A percentile compares a stretch with the other conserved stretches of the same genome.
Conservation (phyloP, 2,888 invertebrate genomes). For the Drosophila cyrtoloma region DNA sequence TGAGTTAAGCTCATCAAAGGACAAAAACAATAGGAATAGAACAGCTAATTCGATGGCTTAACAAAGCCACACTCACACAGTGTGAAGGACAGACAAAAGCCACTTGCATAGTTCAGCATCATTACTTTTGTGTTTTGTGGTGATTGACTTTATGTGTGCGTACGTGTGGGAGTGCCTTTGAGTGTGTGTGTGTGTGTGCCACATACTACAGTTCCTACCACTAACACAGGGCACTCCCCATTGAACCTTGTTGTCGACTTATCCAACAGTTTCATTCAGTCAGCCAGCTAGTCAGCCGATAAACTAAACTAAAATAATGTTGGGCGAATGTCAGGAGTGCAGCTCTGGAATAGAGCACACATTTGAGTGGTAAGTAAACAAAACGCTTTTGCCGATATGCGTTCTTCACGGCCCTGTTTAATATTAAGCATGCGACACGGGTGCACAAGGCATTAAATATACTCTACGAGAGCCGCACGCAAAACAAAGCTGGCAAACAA, state of each 20-base stretch:
- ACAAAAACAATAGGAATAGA: constrained; percentile 31
- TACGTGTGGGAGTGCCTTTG: constrained; percentile 25
- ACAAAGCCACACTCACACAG: constrained; percentile 1
- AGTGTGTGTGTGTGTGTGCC: neutral
- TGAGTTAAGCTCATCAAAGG: constrained; percentile 21
- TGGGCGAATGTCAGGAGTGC: constrained; percentile 39
- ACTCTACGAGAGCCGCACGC: constrained; percentile 25
- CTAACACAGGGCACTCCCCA: neutral
- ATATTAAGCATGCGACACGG: constrained; percentile 49
- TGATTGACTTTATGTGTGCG: constrained; percentile 63
- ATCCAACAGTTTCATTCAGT: constrained; percentile 26
- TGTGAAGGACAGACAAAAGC: constrained; percentile 49
- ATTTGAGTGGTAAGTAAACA: constrained; percentile 58
- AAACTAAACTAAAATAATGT: constrained; percentile 44
- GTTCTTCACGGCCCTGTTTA: constrained; percentile 31
- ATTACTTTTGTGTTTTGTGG: constrained; percentile 73
- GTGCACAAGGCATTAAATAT: constrained; percentile 54
- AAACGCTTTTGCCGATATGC: constrained; percentile 46
- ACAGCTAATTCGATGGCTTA: constrained; percentile 2
- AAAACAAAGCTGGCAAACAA: constrained; percentile 20
- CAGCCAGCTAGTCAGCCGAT: constrained; percentile 20
- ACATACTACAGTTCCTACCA: neutral
- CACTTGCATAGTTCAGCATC: constrained; percentile 68
- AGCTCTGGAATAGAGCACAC: constrained; percentile 27
- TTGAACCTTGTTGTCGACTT: constrained; percentile 32